Percentiles rank a stretch among this genome's conserved stretches.
These are phyloP conservation scores for Edolisoma coerulescens DNA, from an alignment of 2,113 vertebrate genomes.

Conservation along the genomic window DNA sequence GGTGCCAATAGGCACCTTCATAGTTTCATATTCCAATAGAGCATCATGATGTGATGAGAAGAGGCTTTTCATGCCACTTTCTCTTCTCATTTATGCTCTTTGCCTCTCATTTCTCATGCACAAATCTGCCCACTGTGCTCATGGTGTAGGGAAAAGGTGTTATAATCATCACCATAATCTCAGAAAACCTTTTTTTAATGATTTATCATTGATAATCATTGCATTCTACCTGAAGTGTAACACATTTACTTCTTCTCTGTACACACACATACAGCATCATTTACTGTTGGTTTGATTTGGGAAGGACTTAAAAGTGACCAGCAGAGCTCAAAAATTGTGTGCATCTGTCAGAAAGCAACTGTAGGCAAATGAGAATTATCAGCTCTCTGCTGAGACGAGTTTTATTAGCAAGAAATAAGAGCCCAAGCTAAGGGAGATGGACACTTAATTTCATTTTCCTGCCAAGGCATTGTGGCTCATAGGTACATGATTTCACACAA, in stretches of 20 bases:
- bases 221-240: not conserved
- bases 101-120: not conserved
- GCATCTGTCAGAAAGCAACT: not conserved
- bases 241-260: not conserved
- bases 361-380: not conserved
- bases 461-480: not conserved
- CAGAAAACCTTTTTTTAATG: not conserved
- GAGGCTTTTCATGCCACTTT: not conserved
- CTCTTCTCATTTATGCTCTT: not conserved
- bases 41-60: not conserved
- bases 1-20: not conserved
- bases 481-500: constrained; percentile 23
- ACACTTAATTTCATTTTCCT: constrained; percentile 22
- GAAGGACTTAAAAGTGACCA: not conserved
- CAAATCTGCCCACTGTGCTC: rapidly evolving
- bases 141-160: not conserved
- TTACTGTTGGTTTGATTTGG: not conserved
- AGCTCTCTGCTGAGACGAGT: not conserved
- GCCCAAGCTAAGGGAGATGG: constrained; percentile 10
- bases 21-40: not conserved
- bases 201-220: not conserved
- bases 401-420: constrained; percentile 21
- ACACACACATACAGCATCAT: not conserved
- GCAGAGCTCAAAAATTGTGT: not conserved
- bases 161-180: not conserved